Base-by-base conservation (phyloP, 1,140 invertebrate genomes). In the Spodoptera litura region DNA sequence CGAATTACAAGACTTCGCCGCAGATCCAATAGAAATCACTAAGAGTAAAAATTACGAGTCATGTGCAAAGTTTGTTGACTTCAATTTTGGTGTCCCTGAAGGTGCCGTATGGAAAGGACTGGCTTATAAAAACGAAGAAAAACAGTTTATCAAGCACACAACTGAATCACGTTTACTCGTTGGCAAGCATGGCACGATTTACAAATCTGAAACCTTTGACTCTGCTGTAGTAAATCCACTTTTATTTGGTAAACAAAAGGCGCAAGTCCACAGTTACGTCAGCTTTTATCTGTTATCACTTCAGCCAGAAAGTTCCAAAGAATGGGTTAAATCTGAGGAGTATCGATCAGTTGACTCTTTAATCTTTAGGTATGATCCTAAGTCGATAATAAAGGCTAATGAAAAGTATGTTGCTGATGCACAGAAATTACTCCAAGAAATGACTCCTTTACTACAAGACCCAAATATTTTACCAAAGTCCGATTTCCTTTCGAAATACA, bases 31-130 rank as follows among this genome's bases (percentile, higher is more conserved):
- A 58, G 95, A 96, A 78, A 95, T 97, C 52, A 94, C 95, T 11
- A 97, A 97, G 85, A 96, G 94, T 53, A 96, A 95, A 81, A 96
- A 97, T 89, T 97, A 96, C 84, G 95, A 89, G 25, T 95, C 96
- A 44, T 96, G 96, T 87, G 94, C 96, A 4, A 91, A 95, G 64
- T 90, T 94, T 78, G 88, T 95, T 20, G 94, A 89, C 8, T 96
- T 96, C 81, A 95, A 96, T 84, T 96, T 94, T 81, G 96, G 96
- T 64, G 91, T 96, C 35, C 95, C 92, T 25, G 91, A 94, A 15
- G 85, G 89, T 4, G 91, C 90, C 10, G 88, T 95, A 62, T 95
- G 94, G 94, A 94, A 96, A 83, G 95, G 95, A 25, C 94, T 92
- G 53, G 90, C 92, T 51, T 95, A 95, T 71, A 89, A 93, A 58